Conservation (phyloP, 2,113 vertebrate genomes). For the Cebidichthys violaceus region DNA sequence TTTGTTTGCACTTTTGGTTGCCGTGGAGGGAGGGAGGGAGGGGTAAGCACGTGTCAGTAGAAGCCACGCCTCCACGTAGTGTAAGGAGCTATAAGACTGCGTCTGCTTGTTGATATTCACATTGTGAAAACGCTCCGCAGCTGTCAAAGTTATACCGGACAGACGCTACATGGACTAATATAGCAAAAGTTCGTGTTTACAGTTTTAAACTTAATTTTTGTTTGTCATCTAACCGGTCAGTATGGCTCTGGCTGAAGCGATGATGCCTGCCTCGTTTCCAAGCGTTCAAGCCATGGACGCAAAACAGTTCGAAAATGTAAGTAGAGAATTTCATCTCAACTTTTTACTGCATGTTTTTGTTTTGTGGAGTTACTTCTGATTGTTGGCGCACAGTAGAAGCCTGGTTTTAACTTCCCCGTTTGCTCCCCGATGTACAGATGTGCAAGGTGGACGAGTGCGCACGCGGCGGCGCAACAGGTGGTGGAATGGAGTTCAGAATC, state of each 20-base stretch:
- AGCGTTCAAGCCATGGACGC: slow-evolving; percentile 67
- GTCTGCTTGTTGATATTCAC: slow-evolving; percentile 2
- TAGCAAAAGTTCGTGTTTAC: neutral
- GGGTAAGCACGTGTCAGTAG: neutral
- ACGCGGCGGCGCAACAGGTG: slow-evolving; percentile 49
- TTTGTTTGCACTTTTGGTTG: slow-evolving; percentile 19
- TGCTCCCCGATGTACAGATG: slow-evolving; percentile 51
- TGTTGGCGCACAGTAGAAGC: neutral
- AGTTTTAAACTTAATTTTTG: neutral
- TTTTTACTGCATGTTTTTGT: neutral
- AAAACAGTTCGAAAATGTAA: slow-evolving; percentile 80
- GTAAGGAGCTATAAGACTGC: slow-evolving; percentile 50
- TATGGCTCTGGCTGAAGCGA: slow-evolving; percentile 82
- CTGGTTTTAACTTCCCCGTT: neutral
- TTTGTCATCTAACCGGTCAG: neutral
- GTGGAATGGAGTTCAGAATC: slow-evolving; percentile 82
- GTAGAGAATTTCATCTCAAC: slow-evolving; percentile 39
- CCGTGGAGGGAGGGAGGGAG: slow-evolving; percentile 9
- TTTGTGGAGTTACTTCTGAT: neutral
- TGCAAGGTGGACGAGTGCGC: slow-evolving; percentile 70
- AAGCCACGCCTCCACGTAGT: slow-evolving; percentile 58
- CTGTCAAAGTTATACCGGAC: neutral
- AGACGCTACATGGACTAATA: slow-evolving; percentile 38
- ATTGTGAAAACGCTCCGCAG: slow-evolving; percentile 34
- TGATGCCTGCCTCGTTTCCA: slow-evolving; percentile 76